Conservation (phyloP, 2,797 vertebrate species). For the Vespertilio murinus region DNA sequence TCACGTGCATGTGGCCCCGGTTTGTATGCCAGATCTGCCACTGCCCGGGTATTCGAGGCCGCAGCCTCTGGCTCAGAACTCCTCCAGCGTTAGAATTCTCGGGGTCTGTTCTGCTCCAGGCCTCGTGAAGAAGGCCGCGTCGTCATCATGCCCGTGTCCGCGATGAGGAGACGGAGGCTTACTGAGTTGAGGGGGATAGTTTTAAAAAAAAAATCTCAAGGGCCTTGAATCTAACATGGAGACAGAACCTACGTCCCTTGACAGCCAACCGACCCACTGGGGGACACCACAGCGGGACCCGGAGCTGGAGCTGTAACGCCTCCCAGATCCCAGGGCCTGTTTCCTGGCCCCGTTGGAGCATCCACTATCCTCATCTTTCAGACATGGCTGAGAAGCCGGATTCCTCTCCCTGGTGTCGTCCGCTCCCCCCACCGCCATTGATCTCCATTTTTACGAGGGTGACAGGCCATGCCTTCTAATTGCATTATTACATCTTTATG, state of each 20-base stretch:
- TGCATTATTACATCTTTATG: conserved; percentile 78
- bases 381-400: neutral
- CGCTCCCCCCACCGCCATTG: conserved; percentile 16
- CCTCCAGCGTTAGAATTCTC: neutral
- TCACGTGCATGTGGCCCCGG: accelerated
- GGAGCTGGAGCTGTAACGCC: too few species aligned
- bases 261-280: accelerated
- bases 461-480: conserved; percentile 73
- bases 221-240: neutral
- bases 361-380: neutral
- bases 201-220: neutral
- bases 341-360: accelerated
- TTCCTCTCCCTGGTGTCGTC: neutral
- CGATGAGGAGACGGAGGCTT: neutral
- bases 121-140: neutral
- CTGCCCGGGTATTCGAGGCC: neutral
- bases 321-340: accelerated
- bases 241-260: neutral
- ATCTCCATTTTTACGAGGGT: conserved; percentile 73
- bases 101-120: neutral
- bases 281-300: neutral
- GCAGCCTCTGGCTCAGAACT: neutral
- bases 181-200: neutral
- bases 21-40: neutral
- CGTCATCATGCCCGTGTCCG: neutral